Conservation (phyloP, 2,797 vertebrate species). For the Taenioides sp. region DNA sequence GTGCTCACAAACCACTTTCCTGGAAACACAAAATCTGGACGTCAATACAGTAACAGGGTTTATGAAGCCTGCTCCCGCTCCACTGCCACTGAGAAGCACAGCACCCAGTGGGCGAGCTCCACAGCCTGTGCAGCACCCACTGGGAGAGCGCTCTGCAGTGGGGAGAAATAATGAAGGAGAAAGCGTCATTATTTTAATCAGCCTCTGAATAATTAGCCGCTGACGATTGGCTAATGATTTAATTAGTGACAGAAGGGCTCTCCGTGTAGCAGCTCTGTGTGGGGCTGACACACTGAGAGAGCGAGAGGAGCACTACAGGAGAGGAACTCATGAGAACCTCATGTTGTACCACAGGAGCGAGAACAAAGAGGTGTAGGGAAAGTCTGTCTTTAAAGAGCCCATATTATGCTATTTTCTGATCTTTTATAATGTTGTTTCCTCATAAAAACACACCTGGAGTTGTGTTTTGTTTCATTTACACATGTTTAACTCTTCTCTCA, state of each 20-base stretch:
- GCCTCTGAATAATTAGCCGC: conserved; percentile 64
- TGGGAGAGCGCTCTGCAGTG: conserved; percentile 33
- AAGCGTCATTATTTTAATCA: conserved; percentile 65
- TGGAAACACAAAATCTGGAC: conserved; percentile 55
- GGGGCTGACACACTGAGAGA: neutral
- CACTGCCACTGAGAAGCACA: neutral
- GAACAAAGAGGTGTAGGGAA: neutral
- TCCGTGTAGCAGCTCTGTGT: conserved; percentile 18
- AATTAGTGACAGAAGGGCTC: conserved; percentile 60
- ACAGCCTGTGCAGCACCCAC: conserved; percentile 34
- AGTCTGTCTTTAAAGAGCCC: too few relatives aligned
- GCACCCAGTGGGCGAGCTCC: conserved; percentile 19
- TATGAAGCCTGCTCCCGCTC: neutral
- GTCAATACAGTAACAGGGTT: conserved; percentile 5
- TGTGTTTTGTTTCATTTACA: too few relatives aligned
- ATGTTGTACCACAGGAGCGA: conserved; percentile 40
- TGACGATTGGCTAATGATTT: conserved; percentile 65
- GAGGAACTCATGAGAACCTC: conserved; percentile 14
- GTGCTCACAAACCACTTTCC: conserved; percentile 89
- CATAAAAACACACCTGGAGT: too few relatives aligned
- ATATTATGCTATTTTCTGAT: too few relatives aligned
- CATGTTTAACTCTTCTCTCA: too few relatives aligned
- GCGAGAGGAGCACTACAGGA: neutral
- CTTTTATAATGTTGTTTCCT: too few relatives aligned
- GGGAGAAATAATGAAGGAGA: conserved; percentile 48